These are phyloP conservation scores for Hermaeophaga mercurialis DNA, from an alignment of 2,888 invertebrate genomes.

Conservation along the genomic window DNA sequence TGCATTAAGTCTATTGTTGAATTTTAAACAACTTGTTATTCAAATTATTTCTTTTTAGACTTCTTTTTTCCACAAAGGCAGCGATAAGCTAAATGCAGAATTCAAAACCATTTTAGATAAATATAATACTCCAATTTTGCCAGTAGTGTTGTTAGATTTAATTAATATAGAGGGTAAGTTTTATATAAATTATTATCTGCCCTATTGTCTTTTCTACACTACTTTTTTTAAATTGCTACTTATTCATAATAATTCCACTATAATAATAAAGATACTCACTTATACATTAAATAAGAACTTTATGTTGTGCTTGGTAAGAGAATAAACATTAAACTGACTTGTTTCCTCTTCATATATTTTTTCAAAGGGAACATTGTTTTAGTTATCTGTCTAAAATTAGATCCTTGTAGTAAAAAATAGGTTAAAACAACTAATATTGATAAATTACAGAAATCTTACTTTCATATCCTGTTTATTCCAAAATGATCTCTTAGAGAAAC, in stretches of 20 bases:
- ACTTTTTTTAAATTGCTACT: too few species aligned
- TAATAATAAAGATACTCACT: background rate
- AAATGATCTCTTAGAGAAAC: slow-evolving; percentile 11
- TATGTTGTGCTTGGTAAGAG: too few species aligned
- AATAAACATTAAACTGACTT: too few species aligned
- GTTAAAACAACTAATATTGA: slow-evolving; percentile 14
- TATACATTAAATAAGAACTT: too few species aligned
- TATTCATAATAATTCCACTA: background rate
- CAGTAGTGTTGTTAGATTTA: slow-evolving; percentile 86
- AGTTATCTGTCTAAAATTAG: background rate
- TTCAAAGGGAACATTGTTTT: background rate
- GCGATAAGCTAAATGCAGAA: slow-evolving; percentile 83
- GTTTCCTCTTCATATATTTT: too few species aligned
- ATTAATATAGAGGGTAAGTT: slow-evolving; percentile 63
- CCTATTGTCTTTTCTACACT: too few species aligned
- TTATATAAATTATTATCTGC: too few species aligned
- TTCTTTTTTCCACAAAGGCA: slow-evolving; percentile 79
- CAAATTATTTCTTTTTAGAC: slow-evolving; percentile 60
- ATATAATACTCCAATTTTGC: slow-evolving; percentile 84
- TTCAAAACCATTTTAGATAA: slow-evolving; percentile 85
- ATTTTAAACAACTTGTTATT: background rate
- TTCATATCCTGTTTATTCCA: slow-evolving; percentile 8
- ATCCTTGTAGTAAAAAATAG: slow-evolving; percentile 7
- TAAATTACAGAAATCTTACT: slow-evolving; percentile 12
- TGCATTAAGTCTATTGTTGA: background rate